Conservation (phyloP, 2,888 invertebrate genomes). For the Drosophila dives region DNA sequence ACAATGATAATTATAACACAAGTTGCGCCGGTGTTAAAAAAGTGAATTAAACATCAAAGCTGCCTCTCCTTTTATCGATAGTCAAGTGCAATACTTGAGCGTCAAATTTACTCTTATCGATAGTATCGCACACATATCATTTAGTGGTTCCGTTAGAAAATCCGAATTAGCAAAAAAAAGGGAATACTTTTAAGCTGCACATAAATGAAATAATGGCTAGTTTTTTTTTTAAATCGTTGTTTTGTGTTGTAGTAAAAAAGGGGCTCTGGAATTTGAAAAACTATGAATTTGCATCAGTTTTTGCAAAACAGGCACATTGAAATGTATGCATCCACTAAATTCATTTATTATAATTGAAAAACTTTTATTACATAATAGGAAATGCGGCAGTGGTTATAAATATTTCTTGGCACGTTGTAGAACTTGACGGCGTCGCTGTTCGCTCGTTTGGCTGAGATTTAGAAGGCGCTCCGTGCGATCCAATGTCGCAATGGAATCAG, state of each 20-base stretch:
- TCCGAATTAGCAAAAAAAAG: background rate
- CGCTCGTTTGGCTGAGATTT: constrained; percentile 4
- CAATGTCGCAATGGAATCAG: constrained; percentile 3
- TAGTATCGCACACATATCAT: background rate
- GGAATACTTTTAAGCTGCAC: background rate
- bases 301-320: background rate
- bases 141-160: background rate
- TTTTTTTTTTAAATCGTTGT: background rate
- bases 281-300: background rate
- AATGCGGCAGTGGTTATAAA: constrained; percentile 17
- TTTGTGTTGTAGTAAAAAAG: background rate
- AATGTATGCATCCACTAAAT: background rate
- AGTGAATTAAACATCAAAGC: no score
- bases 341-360: background rate
- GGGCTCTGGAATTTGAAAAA: background rate
- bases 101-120: background rate
- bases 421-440: constrained; percentile 30
- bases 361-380: background rate
- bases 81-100: background rate
- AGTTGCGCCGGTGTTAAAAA: no score
- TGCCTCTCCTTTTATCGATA: no score
- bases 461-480: constrained; percentile 31
- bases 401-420: constrained; percentile 45
- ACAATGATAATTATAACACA: no score
- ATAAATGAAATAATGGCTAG: background rate